Evolutionary conservation across 2,113 vertebrate species (phyloP), one percentile per base, ranked within the genome.

Genomic region (Tragulus kanchil): DNA sequence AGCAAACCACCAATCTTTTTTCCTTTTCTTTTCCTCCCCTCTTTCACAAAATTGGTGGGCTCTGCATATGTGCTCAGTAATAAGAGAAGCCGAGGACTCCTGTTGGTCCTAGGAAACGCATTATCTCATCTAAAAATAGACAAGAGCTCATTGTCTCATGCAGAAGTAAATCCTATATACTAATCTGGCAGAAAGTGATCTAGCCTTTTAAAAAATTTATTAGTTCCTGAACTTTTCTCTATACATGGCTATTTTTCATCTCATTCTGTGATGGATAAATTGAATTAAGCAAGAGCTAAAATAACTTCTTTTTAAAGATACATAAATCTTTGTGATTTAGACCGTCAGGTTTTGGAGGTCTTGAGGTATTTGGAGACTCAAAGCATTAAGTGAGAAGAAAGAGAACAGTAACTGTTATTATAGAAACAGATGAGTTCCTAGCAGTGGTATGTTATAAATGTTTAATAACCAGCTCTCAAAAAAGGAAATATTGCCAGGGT

Each of bases 61-160:
- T 90, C 50, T 86, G 79, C 75, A 69, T 87, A 73, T 92, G 64
- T 87, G 65, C 56, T 95, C 36, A 75, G 93, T 96, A 97, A 95
- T 90, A 97, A 94, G 92, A 97, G 96, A 98, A 97, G 64, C 67
- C n/a, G 58, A 85, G 69, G 83, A 10, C 89, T 97, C 91, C 92
- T 93, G 73, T 91, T 67, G 91, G 84, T 92, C 75, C 52, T 90
- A 93, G 64, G 75, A 97, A 97, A 89, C 92, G 67, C 92, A 86
- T 95, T 87, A 94, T 93, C 92, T 71, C 75, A 93, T 96, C 93
- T 97, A 97, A 96, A 98, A 98, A 97, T 97, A 98, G 87, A 93
- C 62, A 97, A 95, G 82, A 82, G 69, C 56, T 83, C 62, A 95
- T 94, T 95, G 95, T 97, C 93, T 96, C 67, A 71, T 25, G 77